These are phyloP conservation scores for Epistrophe eligans DNA, from an alignment of 2,888 invertebrate genomes.

Conservation along the genomic window DNA sequence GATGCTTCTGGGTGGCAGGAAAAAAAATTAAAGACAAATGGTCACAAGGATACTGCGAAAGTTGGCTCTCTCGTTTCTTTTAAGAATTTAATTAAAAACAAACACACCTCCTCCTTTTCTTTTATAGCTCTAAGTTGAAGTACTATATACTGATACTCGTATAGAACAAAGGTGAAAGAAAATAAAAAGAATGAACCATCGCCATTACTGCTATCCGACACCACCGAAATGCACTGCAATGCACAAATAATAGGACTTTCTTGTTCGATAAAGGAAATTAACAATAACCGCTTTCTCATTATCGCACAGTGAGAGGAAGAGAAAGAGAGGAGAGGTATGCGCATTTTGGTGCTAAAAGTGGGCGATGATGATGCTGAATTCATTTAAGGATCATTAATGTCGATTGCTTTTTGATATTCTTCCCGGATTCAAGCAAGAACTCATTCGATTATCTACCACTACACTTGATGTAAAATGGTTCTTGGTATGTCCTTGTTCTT, in stretches of 20 bases:
- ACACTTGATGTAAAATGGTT: not conserved
- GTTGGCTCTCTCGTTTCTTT: constrained; percentile 20
- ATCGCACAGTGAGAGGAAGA: no score
- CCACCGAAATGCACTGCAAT: constrained; percentile 31
- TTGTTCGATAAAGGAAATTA: constrained; percentile 52
- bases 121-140: not conserved
- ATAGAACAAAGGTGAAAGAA: constrained; percentile 22
- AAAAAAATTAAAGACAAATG: constrained; percentile 46
- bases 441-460: constrained; percentile 51
- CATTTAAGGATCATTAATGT: constrained; percentile 65
- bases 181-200: constrained; percentile 1
- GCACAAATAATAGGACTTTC: constrained; percentile 43
- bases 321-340: not conserved
- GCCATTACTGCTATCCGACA: constrained; percentile 13
- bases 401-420: constrained; percentile 53
- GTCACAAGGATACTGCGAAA: constrained; percentile 44
- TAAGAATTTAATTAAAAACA: constrained; percentile 71
- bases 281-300: constrained; percentile 41
- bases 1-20: constrained; percentile 6
- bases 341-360: not conserved
- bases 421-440: constrained; percentile 29
- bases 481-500: constrained; percentile 17
- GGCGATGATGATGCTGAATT: constrained; percentile 12
- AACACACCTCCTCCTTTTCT: constrained; percentile 37
- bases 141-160: no score